These are phyloP conservation scores for Aleiodes testaceus DNA, from an alignment of 2,888 invertebrate species.

Conservation along the genomic window DNA sequence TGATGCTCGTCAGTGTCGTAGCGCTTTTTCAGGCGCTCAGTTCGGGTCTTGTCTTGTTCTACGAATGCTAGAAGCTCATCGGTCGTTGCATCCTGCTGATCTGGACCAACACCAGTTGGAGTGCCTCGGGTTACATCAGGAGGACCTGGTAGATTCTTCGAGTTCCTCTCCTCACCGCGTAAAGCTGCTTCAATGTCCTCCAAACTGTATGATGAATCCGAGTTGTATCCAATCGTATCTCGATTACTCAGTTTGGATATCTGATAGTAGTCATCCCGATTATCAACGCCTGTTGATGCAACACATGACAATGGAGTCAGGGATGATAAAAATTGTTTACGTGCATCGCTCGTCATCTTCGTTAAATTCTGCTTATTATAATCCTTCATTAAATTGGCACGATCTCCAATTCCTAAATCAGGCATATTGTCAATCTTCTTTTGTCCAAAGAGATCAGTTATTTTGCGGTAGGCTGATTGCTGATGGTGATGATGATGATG, in stretches of 20 bases:
- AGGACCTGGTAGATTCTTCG: conserved; percentile 73
- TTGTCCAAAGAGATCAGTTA: conserved; percentile 78
- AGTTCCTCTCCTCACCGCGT: conserved; percentile 73
- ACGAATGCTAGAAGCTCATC: conserved; percentile 90
- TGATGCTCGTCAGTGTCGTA: conserved; percentile 67
- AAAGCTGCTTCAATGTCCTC: conserved; percentile 79
- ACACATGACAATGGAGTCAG: conserved; percentile 87
- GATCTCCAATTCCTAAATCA: conserved; percentile 75
- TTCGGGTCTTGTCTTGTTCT: conserved; percentile 87
- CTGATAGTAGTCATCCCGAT: conserved; percentile 77
- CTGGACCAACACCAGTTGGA: conserved; percentile 74
- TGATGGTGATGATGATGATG: conserved; percentile 54
- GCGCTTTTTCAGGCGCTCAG: conserved; percentile 87
- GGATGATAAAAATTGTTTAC: conserved; percentile 86
- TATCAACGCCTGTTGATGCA: conserved; percentile 76
- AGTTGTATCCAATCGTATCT: conserved; percentile 78
- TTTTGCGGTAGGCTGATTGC: conserved; percentile 78
- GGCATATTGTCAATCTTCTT: conserved; percentile 71
- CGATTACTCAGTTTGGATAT: conserved; percentile 73
- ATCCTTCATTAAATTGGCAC: conserved; percentile 59
- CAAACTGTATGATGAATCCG: conserved; percentile 81
- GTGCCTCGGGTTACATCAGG: conserved; percentile 88
- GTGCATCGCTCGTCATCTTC: conserved; percentile 76
- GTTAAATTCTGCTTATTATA: conserved; percentile 70
- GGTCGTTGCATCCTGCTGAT: conserved; percentile 69